Conservation (phyloP, 2,888 invertebrate genomes). For the Acleris literana region DNA sequence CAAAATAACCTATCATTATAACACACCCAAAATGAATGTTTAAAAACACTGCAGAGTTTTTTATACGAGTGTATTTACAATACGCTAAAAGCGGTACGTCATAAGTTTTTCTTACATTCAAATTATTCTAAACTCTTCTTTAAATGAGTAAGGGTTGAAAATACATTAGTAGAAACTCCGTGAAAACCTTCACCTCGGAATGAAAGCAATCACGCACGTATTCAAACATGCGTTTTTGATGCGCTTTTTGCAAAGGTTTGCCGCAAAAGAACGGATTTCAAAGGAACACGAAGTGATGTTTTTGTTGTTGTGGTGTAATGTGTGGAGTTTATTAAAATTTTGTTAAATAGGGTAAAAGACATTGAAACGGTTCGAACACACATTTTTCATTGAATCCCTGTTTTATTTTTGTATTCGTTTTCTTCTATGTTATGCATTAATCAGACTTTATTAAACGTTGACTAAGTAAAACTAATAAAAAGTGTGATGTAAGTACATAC, state of each 20-base stretch:
- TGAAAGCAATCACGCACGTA: conserved; percentile 75
- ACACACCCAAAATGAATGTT: neutral
- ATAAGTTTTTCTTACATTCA: neutral
- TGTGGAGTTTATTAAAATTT: conserved; percentile 29
- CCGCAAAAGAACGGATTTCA: conserved; percentile 65
- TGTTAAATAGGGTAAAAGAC: neutral
- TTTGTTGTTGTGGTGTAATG: conserved; percentile 23
- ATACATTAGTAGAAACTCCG: neutral
- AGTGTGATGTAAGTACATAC: too few relatives aligned
- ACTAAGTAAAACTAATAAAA: too few relatives aligned
- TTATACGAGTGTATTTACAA: neutral
- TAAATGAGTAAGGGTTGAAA: neutral
- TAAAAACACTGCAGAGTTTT: neutral
- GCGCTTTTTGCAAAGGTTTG: conserved; percentile 65
- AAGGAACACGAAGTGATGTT: conserved; percentile 32
- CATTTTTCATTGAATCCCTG: too few relatives aligned
- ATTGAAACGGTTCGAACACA: neutral
- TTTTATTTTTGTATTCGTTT: too few relatives aligned
- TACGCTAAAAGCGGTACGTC: neutral
- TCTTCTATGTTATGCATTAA: too few relatives aligned
- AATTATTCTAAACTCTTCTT: neutral
- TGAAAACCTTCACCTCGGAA: neutral
- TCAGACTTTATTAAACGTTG: too few relatives aligned
- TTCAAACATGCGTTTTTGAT: conserved; percentile 73
- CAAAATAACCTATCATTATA: neutral